phyloP scores from a whole-genome alignment of 2,888 invertebrate genomes.

The Pyrocoelia pectoralis region DNA sequence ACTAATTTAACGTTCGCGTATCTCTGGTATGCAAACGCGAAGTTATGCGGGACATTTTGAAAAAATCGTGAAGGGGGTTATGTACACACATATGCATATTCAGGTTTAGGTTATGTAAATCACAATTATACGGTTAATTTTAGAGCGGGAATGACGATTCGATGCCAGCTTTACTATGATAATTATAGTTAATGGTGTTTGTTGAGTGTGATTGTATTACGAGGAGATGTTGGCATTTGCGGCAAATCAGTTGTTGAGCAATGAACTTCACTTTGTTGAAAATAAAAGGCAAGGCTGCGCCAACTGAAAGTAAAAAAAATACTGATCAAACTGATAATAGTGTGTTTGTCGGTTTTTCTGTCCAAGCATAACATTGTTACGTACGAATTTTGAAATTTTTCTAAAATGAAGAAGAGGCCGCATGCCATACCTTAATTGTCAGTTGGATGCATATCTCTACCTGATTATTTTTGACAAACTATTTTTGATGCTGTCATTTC shows the following conservation, averaged over 20 bases:
- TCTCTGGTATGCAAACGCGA: slow-evolving; percentile 38
- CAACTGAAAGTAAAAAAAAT: slow-evolving; percentile 22
- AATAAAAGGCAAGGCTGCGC: not conserved
- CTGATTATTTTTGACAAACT: slow-evolving; percentile 1
- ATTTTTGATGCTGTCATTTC: not conserved
- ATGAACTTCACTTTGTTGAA: slow-evolving; percentile 24
- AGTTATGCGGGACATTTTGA: slow-evolving; percentile 39
- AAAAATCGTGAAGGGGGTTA: slow-evolving; percentile 35
- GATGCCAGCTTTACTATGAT: slow-evolving; percentile 29
- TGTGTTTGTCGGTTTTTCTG: not conserved
- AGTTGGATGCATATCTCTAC: not conserved
- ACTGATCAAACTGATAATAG: slow-evolving; percentile 13
- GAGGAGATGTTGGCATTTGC: slow-evolving; percentile 23
- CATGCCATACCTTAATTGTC: slow-evolving; percentile 10
- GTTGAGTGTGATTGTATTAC: slow-evolving; percentile 26
- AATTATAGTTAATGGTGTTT: slow-evolving; percentile 34
- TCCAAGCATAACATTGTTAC: slow-evolving; percentile 14
- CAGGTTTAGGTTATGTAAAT: slow-evolving; percentile 46
- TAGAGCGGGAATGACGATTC: slow-evolving; percentile 35
- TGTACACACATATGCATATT: slow-evolving; percentile 26
- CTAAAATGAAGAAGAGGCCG: not conserved
- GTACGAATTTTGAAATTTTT: slow-evolving; percentile 2
- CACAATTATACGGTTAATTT: slow-evolving; percentile 38
- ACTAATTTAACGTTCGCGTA: slow-evolving; percentile 16
- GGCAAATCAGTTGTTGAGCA: slow-evolving; percentile 26